phyloP scores from a whole-genome alignment of 2,888 invertebrate species.

The Acanthosoma haemorrhoidale region DNA sequence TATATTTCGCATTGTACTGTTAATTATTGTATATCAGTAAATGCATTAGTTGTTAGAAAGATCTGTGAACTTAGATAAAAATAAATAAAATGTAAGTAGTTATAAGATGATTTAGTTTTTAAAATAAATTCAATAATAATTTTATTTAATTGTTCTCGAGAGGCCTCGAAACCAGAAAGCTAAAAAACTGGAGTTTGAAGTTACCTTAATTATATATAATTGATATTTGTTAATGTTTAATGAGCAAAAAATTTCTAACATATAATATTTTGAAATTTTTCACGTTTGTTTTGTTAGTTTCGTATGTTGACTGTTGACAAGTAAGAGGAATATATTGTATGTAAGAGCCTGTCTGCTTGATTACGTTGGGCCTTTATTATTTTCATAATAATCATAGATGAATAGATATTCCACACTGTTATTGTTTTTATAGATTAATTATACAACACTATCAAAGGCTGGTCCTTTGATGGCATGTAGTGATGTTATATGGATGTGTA shows the following conservation, averaged over 20 bases:
- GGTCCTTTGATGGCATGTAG: constrained; percentile 39
- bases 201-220: no score
- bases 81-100: background rate
- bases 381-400: constrained; percentile 17
- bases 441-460: constrained; percentile 37
- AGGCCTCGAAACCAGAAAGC: no score
- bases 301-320: background rate
- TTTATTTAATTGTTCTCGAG: no score
- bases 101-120: no score
- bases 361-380: constrained; percentile 28
- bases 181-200: no score
- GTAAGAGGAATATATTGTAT: background rate
- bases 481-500: constrained; percentile 38
- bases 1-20: background rate
- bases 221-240: no score
- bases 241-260: no score
- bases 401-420: constrained; percentile 10
- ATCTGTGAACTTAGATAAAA: background rate
- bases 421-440: constrained; percentile 27
- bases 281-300: background rate
- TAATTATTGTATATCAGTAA: background rate
- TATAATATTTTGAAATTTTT: no score
- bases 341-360: constrained; percentile 24
- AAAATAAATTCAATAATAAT: no score
- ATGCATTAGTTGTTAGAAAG: no score